These are phyloP conservation scores for Marcusenius ussheri DNA, from an alignment of 2,113 vertebrate genomes.

Conservation along the genomic window DNA sequence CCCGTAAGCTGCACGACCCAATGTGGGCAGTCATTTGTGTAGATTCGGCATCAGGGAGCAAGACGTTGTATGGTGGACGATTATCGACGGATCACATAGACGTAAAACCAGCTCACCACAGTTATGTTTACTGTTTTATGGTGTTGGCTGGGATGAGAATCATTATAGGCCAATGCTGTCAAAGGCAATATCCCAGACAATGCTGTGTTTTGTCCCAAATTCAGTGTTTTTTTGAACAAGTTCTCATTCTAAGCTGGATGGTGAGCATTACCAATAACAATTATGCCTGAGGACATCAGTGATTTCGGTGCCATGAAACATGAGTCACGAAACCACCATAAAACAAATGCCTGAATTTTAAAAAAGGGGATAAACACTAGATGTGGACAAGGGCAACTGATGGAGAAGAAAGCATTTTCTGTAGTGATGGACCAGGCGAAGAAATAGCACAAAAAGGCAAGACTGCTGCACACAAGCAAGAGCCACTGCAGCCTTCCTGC, in stretches of 20 bases:
- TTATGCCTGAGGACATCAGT: background rate
- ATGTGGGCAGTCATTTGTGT: background rate
- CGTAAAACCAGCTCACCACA: background rate
- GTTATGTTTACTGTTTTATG: background rate
- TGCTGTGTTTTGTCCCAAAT: background rate
- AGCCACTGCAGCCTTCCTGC: background rate
- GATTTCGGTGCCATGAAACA: background rate
- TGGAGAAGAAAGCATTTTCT: background rate
- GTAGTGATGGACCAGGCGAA: background rate
- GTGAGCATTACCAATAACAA: background rate
- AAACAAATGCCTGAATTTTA: background rate
- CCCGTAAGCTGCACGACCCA: background rate
- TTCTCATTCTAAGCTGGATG: background rate
- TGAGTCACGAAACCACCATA: conserved; percentile 2
- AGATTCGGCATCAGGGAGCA: background rate
- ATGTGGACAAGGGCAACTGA: background rate
- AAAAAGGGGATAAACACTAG: background rate
- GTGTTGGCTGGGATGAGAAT: background rate
- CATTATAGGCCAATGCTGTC: background rate
- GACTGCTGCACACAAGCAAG: background rate
- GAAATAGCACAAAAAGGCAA: background rate
- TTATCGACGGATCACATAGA: background rate
- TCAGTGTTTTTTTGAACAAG: background rate
- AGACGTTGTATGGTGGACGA: background rate
- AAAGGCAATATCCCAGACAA: conserved; percentile 5